Base-by-base conservation (phyloP, 2,888 invertebrate species). In the Omphaloscelis lunosa region DNA sequence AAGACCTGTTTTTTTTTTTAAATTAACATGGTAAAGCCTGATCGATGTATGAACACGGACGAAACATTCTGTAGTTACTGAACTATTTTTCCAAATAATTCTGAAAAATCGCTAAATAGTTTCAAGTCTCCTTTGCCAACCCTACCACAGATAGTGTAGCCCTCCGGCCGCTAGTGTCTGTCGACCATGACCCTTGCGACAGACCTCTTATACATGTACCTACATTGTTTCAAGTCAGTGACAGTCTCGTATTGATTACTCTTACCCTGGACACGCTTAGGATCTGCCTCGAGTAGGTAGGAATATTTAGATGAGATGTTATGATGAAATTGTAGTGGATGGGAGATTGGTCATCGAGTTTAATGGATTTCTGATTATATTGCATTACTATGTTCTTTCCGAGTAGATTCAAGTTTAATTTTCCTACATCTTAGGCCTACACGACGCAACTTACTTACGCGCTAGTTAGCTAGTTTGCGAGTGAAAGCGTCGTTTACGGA, bases 151-250 rank as follows among this genome's bases (percentile, higher is more conserved):
- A 75, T 73, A 82, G 29, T 82, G 65, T 75, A 65, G 75, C 72
- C 76, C 77, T 82, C 80, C 83, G 79, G 71, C 66, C 75, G 77
- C 59, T 79, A 71, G 70, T 62, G 78, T 63, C 74, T 76, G n/a
- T 34, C 79, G 83, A 77, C 88, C 89, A 78, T 86, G 89, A 89
- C 86, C 88, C 86, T 71, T 69, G 63, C 74, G 61, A 76, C 73
- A 80, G 75, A 62, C 75, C 84, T 82, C 75, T 73, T 79, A 71
- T 81, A 34, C 34, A 80, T 48, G 34, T 75, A 67, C 61, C 61
- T 77, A 78, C 65, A 82, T 68, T 88, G 71, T 84, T 80, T 82
- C 80, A 88, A 86, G 82, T 77, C 75, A 80, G 69, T 59, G 67
- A 68, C 67, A 70, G 63, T 81, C 70, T 78, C 53, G 76, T 86